A percentile compares a stretch with the other conserved stretches of the same genome.
Evolutionary conservation across 1,140 invertebrate species (phyloP).

Genomic region (Hormaphis cornu): DNA sequence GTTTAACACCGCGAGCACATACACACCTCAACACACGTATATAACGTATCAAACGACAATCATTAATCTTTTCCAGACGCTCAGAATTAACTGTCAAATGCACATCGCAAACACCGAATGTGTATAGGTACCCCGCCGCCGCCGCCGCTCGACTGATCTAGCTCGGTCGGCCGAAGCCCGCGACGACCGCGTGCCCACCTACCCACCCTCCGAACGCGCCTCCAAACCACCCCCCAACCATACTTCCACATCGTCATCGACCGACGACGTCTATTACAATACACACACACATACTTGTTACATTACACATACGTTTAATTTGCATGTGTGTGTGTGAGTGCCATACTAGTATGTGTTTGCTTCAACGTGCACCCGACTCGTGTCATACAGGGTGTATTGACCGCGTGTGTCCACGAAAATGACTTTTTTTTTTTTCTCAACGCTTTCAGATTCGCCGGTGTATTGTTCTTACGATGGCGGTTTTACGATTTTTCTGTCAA

Average conservation of each 20-base stretch:
- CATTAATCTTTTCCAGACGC: slow-evolving; percentile 31
- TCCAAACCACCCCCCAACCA: too few relatives aligned
- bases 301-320: background rate
- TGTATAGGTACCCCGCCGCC: background rate
- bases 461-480: too few relatives aligned
- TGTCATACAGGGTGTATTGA: too few relatives aligned
- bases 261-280: background rate
- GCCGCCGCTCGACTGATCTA: background rate
- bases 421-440: too few relatives aligned
- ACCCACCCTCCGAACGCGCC: too few relatives aligned
- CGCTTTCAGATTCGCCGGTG: too few relatives aligned
- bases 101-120: slow-evolving; percentile 31
- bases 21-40: background rate
- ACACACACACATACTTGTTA: background rate
- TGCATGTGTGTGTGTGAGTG: background rate
- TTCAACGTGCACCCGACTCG: too few relatives aligned
- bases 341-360: too few relatives aligned
- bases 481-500: too few relatives aligned
- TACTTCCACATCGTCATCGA: too few relatives aligned
- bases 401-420: too few relatives aligned
- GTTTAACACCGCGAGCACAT: slow-evolving; percentile 17
- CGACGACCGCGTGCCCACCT: background rate
- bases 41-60: slow-evolving; percentile 30
- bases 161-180: too few relatives aligned
- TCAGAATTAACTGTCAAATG: slow-evolving; percentile 32